Percentiles rank a stretch among this genome's conserved stretches.
phyloP scores from a whole-genome alignment of 2,113 vertebrate genomes.

The Labeo rohita region DNA sequence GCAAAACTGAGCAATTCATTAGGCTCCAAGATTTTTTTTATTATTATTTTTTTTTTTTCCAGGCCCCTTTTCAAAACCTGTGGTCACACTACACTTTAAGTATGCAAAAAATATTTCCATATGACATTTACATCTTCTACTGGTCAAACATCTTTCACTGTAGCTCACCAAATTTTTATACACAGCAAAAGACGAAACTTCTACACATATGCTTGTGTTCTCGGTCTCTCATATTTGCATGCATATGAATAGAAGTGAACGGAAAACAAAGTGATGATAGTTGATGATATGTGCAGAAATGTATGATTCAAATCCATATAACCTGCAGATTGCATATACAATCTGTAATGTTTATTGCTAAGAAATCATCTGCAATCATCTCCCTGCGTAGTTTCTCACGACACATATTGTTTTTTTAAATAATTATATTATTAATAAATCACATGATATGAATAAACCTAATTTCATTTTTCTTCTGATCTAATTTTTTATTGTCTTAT shows the following conservation, averaged over 20 bases:
- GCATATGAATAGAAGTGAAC: not conserved
- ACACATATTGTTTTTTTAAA: not conserved
- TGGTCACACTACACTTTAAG: not conserved
- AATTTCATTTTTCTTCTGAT: not conserved
- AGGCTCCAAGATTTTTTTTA: not conserved
- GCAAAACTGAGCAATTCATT: not conserved
- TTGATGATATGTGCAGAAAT: not conserved
- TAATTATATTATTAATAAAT: not conserved
- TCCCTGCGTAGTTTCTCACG: not conserved
- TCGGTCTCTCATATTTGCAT: not conserved
- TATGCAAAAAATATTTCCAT: not conserved
- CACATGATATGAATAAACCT: not conserved
- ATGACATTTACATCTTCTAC: not conserved
- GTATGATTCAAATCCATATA: slow-evolving; percentile 9
- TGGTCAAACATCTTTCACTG: not conserved
- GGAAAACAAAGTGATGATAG: not conserved
- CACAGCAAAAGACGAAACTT: not conserved
- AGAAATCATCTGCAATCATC: not conserved
- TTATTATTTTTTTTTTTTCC: not conserved
- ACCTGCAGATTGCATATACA: not conserved
- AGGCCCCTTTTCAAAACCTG: not conserved
- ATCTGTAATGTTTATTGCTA: not conserved
- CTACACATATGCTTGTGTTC: not conserved
- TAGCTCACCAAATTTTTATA: not conserved
- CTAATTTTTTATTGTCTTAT: not conserved